Conservation (phyloP, 2,888 invertebrate species). For the Caenorhabditis sp. region DNA sequence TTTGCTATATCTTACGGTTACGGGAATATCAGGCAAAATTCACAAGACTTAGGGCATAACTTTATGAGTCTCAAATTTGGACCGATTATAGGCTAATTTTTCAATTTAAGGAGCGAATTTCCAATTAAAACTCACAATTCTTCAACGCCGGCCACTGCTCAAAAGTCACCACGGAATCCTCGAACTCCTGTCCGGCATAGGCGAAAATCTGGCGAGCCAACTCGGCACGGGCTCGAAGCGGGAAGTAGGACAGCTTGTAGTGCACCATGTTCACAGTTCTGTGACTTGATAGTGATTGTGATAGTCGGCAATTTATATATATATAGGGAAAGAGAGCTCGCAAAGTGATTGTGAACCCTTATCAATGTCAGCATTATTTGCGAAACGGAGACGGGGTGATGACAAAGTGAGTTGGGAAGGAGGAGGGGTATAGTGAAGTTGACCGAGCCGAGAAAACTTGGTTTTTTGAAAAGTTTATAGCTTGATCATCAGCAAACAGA, state of each 20-base stretch:
- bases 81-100: too few relatives aligned
- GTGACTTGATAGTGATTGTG: constrained; percentile 15
- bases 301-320: background rate
- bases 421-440: background rate
- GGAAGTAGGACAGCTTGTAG: constrained; percentile 63
- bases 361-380: constrained; percentile 8
- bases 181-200: constrained; percentile 64
- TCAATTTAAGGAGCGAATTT: background rate
- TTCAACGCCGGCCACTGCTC: constrained; percentile 66
- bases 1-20: background rate
- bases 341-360: background rate
- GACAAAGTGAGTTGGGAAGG: background rate
- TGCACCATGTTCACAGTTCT: too few relatives aligned
- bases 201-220: constrained; percentile 62
- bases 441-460: too few relatives aligned
- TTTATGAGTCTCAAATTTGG: background rate
- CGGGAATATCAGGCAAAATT: too few relatives aligned
- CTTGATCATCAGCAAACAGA: too few relatives aligned
- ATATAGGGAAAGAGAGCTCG: background rate
- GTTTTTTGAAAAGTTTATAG: too few relatives aligned
- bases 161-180: constrained; percentile 53
- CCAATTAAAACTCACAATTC: constrained; percentile 46
- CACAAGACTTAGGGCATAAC: too few relatives aligned
- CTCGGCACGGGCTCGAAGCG: constrained; percentile 53
- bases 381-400: background rate